A percentile compares a stretch with the other conserved stretches of the same genome.
These are phyloP conservation scores for Melipona quadrifasciata DNA, from an alignment of 1,140 invertebrate species.

Conservation along the genomic window DNA sequence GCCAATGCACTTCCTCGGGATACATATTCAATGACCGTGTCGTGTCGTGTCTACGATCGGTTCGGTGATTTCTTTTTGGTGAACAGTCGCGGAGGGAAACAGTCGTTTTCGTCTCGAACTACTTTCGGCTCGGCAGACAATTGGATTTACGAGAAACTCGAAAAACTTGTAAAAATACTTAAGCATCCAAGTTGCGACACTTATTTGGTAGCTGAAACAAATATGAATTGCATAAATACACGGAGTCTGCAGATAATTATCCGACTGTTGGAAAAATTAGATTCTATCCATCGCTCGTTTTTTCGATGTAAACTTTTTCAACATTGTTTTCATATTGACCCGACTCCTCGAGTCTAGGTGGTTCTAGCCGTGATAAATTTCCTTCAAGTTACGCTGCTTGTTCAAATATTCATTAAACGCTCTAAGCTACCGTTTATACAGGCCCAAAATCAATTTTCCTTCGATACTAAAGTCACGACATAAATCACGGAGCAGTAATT, in stretches of 20 bases:
- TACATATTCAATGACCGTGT: constrained; percentile 75
- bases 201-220: too few relatives aligned
- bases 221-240: too few relatives aligned
- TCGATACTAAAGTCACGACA: not conserved
- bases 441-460: not conserved
- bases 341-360: not conserved
- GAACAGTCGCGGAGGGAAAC: not conserved
- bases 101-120: not conserved
- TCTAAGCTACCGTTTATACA: too few relatives aligned
- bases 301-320: too few relatives aligned
- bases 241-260: too few relatives aligned
- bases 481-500: not conserved
- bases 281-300: too few relatives aligned
- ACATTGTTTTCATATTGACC: not conserved
- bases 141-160: too few relatives aligned
- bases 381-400: not conserved
- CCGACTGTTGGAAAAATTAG: too few relatives aligned
- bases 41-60: constrained; percentile 10
- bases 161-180: too few relatives aligned
- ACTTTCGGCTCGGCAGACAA: too few relatives aligned
- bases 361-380: not conserved
- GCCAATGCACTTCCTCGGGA: constrained; percentile 76
- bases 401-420: not conserved
- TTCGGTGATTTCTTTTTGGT: not conserved
- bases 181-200: too few relatives aligned